phyloP scores from a whole-genome alignment of 2,113 vertebrate genomes.

The Nannospalax galili region DNA sequence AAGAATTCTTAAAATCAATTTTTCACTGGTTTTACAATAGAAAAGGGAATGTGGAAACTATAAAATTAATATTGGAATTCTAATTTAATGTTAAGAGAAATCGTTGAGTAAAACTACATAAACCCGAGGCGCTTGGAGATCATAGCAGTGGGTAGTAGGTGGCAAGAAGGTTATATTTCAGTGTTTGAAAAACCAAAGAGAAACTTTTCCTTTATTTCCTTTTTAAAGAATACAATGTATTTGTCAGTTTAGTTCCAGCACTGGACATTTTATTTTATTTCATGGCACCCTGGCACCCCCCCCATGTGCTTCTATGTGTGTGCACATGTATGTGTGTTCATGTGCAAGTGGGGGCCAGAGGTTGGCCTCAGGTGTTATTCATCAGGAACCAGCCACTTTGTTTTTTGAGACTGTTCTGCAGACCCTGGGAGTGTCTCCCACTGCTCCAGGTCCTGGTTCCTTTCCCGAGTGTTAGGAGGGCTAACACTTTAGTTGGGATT shows the following conservation, averaged over 20 bases:
- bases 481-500: background rate
- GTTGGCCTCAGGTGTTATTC: background rate
- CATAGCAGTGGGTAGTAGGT: background rate
- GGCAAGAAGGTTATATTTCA: background rate
- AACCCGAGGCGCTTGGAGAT: constrained; percentile 13
- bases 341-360: background rate
- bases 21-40: constrained; percentile 64
- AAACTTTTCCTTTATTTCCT: constrained; percentile 3
- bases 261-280: constrained; percentile 20
- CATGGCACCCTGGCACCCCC: background rate
- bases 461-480: background rate
- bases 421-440: background rate
- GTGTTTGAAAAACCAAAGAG: constrained; percentile 12
- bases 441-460: background rate
- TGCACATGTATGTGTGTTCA: background rate
- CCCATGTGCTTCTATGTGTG: background rate
- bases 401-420: background rate
- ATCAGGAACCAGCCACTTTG: background rate
- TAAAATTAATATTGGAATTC: constrained; percentile 49
- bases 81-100: constrained; percentile 52
- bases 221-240: background rate
- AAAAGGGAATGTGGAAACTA: constrained; percentile 53
- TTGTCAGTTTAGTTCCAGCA: background rate
- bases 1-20: constrained; percentile 52
- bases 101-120: background rate